phyloP scores from a whole-genome alignment of 2,888 invertebrate genomes.

The Pachymerium ferrugineum region DNA sequence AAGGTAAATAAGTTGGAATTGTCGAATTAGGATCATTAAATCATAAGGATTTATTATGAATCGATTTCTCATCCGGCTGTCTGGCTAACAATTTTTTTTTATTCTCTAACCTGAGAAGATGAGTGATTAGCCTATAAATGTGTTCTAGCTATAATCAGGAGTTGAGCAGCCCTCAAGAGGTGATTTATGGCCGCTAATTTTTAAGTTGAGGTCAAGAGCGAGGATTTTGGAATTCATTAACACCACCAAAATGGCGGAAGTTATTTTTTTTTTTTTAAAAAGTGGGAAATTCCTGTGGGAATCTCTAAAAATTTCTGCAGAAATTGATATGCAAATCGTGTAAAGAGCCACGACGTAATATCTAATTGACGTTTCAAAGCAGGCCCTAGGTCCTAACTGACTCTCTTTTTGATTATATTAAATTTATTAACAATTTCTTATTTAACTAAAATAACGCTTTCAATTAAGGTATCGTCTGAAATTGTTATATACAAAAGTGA shows the following conservation, averaged over 20 bases:
- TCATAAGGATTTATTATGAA: not conserved
- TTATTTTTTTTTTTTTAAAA: not conserved
- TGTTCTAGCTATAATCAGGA: not conserved
- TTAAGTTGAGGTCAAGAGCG: not conserved
- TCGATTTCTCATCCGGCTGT: not conserved
- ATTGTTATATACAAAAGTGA: too few species aligned
- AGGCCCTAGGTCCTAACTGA: too few species aligned
- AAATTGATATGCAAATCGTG: too few species aligned
- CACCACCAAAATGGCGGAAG: not conserved
- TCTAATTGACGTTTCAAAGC: too few species aligned
- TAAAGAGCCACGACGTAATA: too few species aligned
- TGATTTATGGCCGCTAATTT: constrained; percentile 14
- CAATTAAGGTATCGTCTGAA: too few species aligned
- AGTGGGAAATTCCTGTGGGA: not conserved
- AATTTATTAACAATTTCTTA: too few species aligned
- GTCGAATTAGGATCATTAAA: not conserved
- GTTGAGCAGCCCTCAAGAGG: not conserved
- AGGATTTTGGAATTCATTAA: constrained; percentile 5
- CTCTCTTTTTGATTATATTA: too few species aligned
- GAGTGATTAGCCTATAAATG: not conserved
- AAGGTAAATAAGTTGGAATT: not conserved
- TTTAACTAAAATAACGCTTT: too few species aligned
- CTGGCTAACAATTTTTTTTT: not conserved
- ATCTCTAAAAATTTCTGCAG: too few species aligned
- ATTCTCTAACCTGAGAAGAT: not conserved